Evolutionary conservation across 1,140 invertebrate genomes (phyloP).

Genomic region (Ruditapes philippinarum): DNA sequence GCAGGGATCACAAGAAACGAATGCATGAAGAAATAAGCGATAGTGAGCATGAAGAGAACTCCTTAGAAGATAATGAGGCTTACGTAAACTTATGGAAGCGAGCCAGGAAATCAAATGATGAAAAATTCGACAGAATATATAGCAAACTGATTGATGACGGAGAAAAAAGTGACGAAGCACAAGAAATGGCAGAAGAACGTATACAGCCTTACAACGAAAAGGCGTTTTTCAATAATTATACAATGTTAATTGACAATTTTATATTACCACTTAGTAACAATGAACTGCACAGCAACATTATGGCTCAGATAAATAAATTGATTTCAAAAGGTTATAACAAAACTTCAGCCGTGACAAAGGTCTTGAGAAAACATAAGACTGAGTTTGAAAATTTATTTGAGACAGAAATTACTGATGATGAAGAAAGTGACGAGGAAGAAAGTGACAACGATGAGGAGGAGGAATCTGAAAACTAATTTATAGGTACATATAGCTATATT

Average conservation of each 20-base stretch:
- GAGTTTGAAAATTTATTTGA: constrained; percentile 35
- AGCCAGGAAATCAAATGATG: neutral
- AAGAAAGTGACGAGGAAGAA: constrained; percentile 23
- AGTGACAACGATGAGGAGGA: neutral
- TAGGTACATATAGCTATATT: neutral
- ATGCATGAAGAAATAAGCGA: neutral
- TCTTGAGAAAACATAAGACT: neutral
- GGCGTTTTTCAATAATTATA: constrained; percentile 4
- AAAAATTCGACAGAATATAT: neutral
- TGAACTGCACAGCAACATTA: neutral
- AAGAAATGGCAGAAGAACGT: neutral
- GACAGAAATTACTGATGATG: constrained; percentile 10
- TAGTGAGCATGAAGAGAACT: neutral
- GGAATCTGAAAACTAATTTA: neutral
- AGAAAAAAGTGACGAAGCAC: neutral
- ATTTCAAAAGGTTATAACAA: neutral
- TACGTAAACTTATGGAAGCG: neutral
- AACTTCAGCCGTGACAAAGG: constrained; percentile 2
- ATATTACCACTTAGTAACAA: neutral
- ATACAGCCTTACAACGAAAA: constrained; percentile 5
- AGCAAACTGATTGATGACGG: constrained; percentile 33
- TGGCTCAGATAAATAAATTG: neutral
- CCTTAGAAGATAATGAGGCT: neutral
- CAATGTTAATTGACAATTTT: neutral
- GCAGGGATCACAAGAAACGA: neutral